Base-by-base conservation (phyloP, 2,797 vertebrate genomes). In the Aerospiza tachiro region DNA sequence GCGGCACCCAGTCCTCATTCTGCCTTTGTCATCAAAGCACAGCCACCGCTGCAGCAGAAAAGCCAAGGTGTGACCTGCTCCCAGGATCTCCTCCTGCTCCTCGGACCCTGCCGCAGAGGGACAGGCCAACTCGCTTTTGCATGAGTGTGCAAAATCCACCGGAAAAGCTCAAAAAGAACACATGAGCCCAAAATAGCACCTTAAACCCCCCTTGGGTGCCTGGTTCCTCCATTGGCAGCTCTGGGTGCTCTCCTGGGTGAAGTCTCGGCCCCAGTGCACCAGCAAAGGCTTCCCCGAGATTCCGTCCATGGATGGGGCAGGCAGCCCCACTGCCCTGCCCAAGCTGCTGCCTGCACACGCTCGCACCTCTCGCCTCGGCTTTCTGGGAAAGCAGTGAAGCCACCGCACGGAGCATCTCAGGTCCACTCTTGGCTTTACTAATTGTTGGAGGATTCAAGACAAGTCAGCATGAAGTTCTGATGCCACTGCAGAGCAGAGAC, bases 91-190 rank as follows among this genome's bases (percentile, higher is more conserved):
- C 38, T 53, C 45, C 44, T 9, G 36, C 36, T 59, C 65, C 38
- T 5, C 29, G 22, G 16, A 33, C 25, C 29, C 42, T 36, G n/a
- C 25, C 1, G 5, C 36, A 6, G 23, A 77, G 29, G 20, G 14
- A n/a, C 0, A 1, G 38, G 29, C n/a, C 10, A 10, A 16, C 50
- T 33, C 1, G 1, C 67, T 19, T 15, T 11, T 47, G 16, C n/a
- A 15, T 1, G 1, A 29, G 22, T 0, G 4, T 3, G 35, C 33
- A 56, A 55, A 93, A 50, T 13, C 44, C 42, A 44, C 19, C 72
- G 26, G 22, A 87, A 79, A 5, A 13, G 29, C 61, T 86, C 66
- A 52, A 58, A 68, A 56, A 40, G 71, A 55, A 56, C 47, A 35
- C 0, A 1, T 7, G 16, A 86, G 36, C 45, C 47, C 63, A 61